Evolutionary conservation across 2,888 invertebrate species (phyloP), one percentile per base, ranked within the genome.

Genomic region (Lasioglossum figueresi): DNA sequence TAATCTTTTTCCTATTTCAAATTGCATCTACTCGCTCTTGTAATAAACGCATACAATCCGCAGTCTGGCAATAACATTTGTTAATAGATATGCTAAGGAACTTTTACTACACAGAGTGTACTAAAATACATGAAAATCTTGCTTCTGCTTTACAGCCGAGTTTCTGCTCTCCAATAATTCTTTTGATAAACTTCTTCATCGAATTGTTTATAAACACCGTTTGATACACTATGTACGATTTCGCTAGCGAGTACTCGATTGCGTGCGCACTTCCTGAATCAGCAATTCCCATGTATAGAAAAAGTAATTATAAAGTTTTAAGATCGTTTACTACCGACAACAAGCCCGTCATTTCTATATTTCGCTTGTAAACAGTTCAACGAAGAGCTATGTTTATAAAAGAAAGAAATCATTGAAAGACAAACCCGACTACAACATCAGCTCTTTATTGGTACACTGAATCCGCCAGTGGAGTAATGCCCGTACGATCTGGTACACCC

Each of bases 401-500:
- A 16, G 6, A 63, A 31, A 16, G 31, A 31, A 31, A 31, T 59
- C 59, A n/a, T 56, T 56, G 56, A 56, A 56, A 23, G 52, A n/a
- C n/a, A 56, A 56, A 56, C 27, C n/a, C n/a, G 31, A 8, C 16
- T 16, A n/a, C 3, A 31, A 63, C 31, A 16, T 63, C 27, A 31
- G 31, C 31, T 63, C 27, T 27, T 16, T 63, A 63, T 63, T 27
- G 31, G 16, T 16, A 63, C 14, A 16, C 63, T 31, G 56, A 56
- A 56, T n/a, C 56, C 10, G n/a, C n/a, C 56, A n/a, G 56, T 56
- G 56, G 56, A n/a, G 56, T 56, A 56, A 56, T 56, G 56, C 56
- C 56, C 56, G n/a, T 56, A n/a, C 56, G 56, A n/a, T n/a, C n/a
- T n/a, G 56, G n/a, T 56, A 56, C 56, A 56, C 56, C 56, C 56